phyloP scores from a whole-genome alignment of 2,888 invertebrate genomes.

The Gastracanthus pulcherrimus region DNA sequence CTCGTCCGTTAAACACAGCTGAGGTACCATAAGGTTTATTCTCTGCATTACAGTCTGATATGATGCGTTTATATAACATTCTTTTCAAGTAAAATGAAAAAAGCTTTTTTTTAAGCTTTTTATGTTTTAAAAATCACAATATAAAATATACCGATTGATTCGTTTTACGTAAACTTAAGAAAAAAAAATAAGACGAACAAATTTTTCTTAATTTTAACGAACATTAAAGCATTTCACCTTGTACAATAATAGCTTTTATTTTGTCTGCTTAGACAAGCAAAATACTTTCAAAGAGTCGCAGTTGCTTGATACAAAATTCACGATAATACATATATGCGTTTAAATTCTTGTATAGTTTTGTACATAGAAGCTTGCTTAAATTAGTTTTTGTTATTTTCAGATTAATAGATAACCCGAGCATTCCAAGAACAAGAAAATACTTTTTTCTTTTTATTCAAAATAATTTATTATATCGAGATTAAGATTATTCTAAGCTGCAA shows the following conservation, averaged over 20 bases:
- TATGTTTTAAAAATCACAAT: background rate
- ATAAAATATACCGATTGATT: background rate
- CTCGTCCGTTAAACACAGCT: background rate
- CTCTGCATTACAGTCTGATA: background rate
- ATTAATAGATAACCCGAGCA: background rate
- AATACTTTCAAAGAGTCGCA: background rate
- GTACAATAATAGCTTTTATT: background rate
- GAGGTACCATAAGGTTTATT: background rate
- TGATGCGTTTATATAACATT: background rate
- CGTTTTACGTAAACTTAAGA: background rate
- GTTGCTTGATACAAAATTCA: background rate
- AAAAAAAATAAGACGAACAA: background rate
- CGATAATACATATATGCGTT: background rate
- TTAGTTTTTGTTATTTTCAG: background rate
- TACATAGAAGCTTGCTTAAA: background rate
- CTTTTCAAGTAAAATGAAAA: background rate
- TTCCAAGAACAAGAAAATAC: slow-evolving; percentile 10
- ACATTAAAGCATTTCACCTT: background rate
- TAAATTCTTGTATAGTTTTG: background rate
- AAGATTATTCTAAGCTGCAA: slow-evolving; percentile 2
- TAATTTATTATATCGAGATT: background rate
- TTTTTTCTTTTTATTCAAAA: slow-evolving; percentile 27
- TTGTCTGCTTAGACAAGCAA: background rate
- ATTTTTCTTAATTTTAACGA: background rate
- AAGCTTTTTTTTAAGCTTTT: background rate